These are phyloP conservation scores for Crypturellus tataupa DNA, from an alignment of 2,797 vertebrate species.

Conservation along the genomic window DNA sequence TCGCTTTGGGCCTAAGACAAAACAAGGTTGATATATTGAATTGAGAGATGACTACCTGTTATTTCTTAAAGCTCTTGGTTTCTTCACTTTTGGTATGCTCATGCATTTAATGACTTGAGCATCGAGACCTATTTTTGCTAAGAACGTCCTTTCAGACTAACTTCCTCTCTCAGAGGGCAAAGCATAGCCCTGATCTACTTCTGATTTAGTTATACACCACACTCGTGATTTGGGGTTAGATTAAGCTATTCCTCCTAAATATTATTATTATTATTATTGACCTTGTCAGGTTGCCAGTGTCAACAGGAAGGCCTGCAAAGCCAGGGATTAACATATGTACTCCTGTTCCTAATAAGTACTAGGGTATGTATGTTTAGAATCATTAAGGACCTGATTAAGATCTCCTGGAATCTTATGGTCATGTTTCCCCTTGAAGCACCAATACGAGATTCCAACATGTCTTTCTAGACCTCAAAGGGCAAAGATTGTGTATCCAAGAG, in stretches of 20 bases:
- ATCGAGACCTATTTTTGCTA: neutral
- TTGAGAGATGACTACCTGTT: neutral
- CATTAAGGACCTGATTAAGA: constrained; percentile 37
- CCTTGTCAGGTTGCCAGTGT: neutral
- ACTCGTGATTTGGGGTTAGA: neutral
- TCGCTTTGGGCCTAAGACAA: neutral
- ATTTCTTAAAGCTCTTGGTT: neutral
- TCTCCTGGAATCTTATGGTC: neutral
- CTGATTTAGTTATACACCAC: neutral
- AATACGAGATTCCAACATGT: neutral
- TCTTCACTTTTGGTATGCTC: neutral
- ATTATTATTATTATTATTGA: neutral
- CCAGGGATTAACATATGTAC: neutral
- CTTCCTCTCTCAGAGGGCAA: neutral
- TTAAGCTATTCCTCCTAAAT: neutral
- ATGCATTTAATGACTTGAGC: neutral
- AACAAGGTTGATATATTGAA: neutral
- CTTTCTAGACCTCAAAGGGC: neutral
- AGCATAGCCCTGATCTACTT: neutral
- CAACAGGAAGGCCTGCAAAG: neutral
- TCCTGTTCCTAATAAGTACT: neutral
- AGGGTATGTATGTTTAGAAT: neutral
- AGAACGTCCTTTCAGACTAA: neutral
- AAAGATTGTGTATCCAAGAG: neutral
- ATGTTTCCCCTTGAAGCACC: neutral